Evolutionary conservation across 2,888 invertebrate species (phyloP), one percentile per base, ranked within the genome.

Genomic region (Halocaridina rubra): DNA sequence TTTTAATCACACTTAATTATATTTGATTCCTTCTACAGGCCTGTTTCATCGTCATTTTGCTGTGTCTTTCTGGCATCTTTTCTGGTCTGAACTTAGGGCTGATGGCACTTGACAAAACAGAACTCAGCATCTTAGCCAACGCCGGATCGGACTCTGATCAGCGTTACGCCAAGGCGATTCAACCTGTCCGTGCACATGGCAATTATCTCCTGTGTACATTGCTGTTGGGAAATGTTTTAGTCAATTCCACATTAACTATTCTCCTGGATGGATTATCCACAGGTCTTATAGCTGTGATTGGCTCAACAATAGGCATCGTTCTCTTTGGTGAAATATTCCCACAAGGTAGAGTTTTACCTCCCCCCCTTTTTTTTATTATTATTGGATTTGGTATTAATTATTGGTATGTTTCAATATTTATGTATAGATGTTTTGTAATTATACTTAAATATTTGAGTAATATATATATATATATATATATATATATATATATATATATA

Each of bases 271-370:
- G 97, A 90, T 91, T 99, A 89, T 98, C 98, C 0, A 96, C 97
- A 1, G 98, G 98, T 57, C 90, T 97, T 86, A 94, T 97, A 77
- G 98, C 98, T 32, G 95, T 98, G 67, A 94, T 98, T 89, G 95
- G 94, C 89, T 97, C 98, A 7, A 98, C 98, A 1, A 90, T 98
- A 88, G 94, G 96, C 29, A 99, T 99, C 90, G 99, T 99, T 74
- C 92, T 99, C 89, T 94, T 98, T 91, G 99, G 99, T 86, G 99
- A 99, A 93, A 99, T 99, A 86, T 95, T 98, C 32, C 99, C 99
- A 0, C 93, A 95, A 91, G 89, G 87, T 80, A 30, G n/a, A n/a
- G n/a, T n/a, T n/a, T n/a, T n/a, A n/a, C n/a, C n/a, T n/a, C n/a
- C n/a, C n/a, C n/a, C n/a, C n/a, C n/a, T n/a, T n/a, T n/a, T n/a